Evolutionary conservation across 1,140 invertebrate species (phyloP).

Genomic region (Drosophila kohkoa): DNA sequence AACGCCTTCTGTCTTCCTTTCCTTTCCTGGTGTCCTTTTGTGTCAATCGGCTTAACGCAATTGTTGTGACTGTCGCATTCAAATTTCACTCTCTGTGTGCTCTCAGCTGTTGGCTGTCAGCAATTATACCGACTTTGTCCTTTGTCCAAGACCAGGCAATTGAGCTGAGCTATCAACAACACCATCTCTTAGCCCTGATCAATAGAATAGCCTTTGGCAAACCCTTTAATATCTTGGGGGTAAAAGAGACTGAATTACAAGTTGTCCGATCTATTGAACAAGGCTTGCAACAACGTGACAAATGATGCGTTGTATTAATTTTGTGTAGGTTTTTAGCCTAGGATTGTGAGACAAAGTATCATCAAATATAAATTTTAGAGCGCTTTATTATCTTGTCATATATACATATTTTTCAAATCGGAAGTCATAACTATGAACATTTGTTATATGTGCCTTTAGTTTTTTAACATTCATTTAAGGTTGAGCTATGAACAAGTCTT

Average conservation of each 20-base stretch:
- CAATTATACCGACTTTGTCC: not conserved
- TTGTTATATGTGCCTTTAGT: too few relatives aligned
- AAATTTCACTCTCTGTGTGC: constrained; percentile 21
- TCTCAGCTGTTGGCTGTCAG: constrained; percentile 21
- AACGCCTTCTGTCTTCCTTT: constrained; percentile 35
- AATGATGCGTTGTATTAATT: too few relatives aligned
- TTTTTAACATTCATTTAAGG: too few relatives aligned
- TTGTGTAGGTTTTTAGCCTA: too few relatives aligned
- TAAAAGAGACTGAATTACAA: not conserved
- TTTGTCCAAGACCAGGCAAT: not conserved
- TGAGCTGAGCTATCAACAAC: not conserved
- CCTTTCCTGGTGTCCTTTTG: constrained; percentile 15
- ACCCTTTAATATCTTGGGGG: not conserved
- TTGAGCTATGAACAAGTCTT: too few relatives aligned
- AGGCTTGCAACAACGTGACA: too few relatives aligned
- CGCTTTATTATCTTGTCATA: too few relatives aligned
- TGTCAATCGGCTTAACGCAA: constrained; percentile 52
- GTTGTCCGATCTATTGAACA: too few relatives aligned
- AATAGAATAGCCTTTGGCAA: not conserved
- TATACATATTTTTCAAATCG: too few relatives aligned
- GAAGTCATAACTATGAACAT: too few relatives aligned
- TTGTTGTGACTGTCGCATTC: constrained; percentile 55
- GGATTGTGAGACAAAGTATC: too few relatives aligned
- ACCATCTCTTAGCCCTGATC: not conserved
- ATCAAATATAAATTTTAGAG: too few relatives aligned